Conservation (phyloP, 1,140 invertebrate species). For the Onthophagus taurus region DNA sequence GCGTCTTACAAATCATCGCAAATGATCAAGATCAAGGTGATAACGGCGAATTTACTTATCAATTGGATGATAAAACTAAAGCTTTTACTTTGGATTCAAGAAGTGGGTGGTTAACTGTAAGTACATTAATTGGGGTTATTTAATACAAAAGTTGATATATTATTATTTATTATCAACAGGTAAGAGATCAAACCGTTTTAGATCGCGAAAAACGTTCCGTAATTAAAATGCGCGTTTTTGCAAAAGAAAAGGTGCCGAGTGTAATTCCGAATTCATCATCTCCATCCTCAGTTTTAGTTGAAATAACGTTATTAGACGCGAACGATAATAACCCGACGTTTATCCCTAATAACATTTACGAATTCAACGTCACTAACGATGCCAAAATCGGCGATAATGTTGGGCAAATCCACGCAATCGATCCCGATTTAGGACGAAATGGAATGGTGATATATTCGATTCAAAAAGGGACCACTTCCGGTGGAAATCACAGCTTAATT, state of each 20-base stretch:
- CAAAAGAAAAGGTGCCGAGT: slow-evolving; percentile 61
- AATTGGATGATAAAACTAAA: slow-evolving; percentile 59
- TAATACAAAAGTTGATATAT: slow-evolving; percentile 13
- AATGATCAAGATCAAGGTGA: slow-evolving; percentile 71
- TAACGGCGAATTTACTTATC: slow-evolving; percentile 74
- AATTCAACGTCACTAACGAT: slow-evolving; percentile 60
- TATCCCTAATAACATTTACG: slow-evolving; percentile 70
- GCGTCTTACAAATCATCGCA: slow-evolving; percentile 72
- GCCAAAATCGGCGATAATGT: slow-evolving; percentile 57
- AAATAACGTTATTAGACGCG: slow-evolving; percentile 68
- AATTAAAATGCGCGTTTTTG: slow-evolving; percentile 62
- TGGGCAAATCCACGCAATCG: slow-evolving; percentile 64
- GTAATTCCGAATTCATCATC: slow-evolving; percentile 43
- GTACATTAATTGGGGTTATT: no score
- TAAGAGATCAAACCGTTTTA: slow-evolving; percentile 52
- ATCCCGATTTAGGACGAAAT: slow-evolving; percentile 73
- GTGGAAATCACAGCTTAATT: slow-evolving; percentile 48
- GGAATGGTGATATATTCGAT: slow-evolving; percentile 67
- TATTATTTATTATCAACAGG: slow-evolving; percentile 20
- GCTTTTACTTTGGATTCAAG: slow-evolving; percentile 71
- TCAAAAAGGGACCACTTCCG: slow-evolving; percentile 60
- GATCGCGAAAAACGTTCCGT: slow-evolving; percentile 66
- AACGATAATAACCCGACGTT: slow-evolving; percentile 84
- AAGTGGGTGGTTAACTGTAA: slow-evolving; percentile 77
- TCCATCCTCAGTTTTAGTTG: slow-evolving; percentile 60